A percentile compares a stretch with the other conserved stretches of the same genome.
Conservation (phyloP, 2,888 invertebrate species). For the Apantesis nais region DNA sequence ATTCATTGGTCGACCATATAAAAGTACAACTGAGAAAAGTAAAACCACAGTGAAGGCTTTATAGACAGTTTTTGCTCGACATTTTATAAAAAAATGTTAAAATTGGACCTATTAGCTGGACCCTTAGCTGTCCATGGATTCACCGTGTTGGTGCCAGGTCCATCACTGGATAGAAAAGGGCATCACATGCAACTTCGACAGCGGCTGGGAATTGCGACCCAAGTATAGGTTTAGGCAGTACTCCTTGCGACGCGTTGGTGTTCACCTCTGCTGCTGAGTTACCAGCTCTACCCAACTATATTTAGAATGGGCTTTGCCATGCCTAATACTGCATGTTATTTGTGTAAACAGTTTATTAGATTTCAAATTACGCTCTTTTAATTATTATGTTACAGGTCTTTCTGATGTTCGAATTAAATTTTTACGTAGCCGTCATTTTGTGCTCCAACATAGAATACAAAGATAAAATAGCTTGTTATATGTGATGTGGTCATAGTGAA, state of each 20-base stretch:
- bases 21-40: neutral
- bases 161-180: too few relatives aligned
- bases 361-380: neutral
- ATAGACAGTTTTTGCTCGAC: neutral
- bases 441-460: neutral
- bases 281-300: too few relatives aligned
- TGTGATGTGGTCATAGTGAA: slow-evolving; percentile 7
- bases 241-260: too few relatives aligned
- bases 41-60: neutral
- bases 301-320: too few relatives aligned
- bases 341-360: neutral
- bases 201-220: too few relatives aligned
- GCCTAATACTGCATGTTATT: neutral
- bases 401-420: neutral
- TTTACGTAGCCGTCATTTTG: neutral
- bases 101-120: too few relatives aligned
- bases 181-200: too few relatives aligned
- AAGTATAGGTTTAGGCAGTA: too few relatives aligned
- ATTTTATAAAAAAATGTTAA: too few relatives aligned
- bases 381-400: neutral
- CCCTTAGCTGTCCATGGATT: too few relatives aligned
- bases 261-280: too few relatives aligned
- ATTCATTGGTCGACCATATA: neutral
- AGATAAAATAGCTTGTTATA: neutral
- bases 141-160: too few relatives aligned